These are phyloP conservation scores for Microchrysa polita DNA, from an alignment of 2,888 invertebrate species.

Conservation along the genomic window DNA sequence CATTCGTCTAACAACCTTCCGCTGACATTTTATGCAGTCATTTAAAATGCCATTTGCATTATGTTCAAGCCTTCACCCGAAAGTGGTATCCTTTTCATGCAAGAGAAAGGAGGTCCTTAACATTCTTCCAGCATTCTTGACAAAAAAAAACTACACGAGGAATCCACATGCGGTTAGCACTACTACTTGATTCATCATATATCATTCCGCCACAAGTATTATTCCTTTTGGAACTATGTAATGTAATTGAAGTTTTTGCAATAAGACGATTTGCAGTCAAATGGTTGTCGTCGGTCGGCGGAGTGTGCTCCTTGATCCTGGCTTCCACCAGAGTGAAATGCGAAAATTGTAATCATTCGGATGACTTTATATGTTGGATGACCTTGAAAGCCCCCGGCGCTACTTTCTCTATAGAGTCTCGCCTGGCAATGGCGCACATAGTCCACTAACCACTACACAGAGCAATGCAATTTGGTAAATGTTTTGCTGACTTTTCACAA, in stretches of 20 bases:
- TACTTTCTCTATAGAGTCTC: too few species aligned
- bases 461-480: too few species aligned
- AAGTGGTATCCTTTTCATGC: neutral
- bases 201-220: neutral
- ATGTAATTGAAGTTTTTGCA: neutral
- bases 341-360: too few species aligned
- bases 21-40: neutral
- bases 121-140: neutral
- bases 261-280: neutral
- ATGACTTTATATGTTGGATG: too few species aligned
- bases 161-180: neutral
- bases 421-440: too few species aligned
- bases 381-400: too few species aligned
- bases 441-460: too few species aligned
- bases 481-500: too few species aligned
- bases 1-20: too few species aligned
- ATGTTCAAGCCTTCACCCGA: neutral
- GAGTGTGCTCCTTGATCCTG: too few species aligned
- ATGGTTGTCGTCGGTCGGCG: too few species aligned
- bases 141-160: neutral
- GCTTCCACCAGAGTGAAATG: too few species aligned
- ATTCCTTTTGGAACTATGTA: conserved; percentile 2
- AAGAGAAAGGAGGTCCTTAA: neutral
- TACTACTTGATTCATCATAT: neutral
- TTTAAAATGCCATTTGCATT: neutral